Percentiles rank a stretch among this genome's conserved stretches.
Conservation (phyloP, 2,888 invertebrate genomes). For the Noctua janthina region DNA sequence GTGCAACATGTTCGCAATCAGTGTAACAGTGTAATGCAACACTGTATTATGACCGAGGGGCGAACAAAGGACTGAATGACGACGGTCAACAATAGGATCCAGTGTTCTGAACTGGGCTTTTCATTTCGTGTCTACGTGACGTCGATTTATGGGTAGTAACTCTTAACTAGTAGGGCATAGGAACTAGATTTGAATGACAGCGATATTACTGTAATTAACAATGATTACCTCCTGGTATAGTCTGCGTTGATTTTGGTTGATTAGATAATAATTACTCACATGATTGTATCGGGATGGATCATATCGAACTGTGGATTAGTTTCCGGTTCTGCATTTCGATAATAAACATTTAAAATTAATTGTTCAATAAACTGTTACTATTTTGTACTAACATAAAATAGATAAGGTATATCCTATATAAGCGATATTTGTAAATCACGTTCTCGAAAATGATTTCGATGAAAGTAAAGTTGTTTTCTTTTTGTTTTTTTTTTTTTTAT, state of each 20-base stretch:
- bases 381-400: background rate
- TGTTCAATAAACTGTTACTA: background rate
- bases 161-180: background rate
- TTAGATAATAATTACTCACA: background rate
- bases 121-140: constrained; percentile 9
- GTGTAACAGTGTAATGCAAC: constrained; percentile 41
- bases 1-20: constrained; percentile 41
- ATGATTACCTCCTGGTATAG: background rate
- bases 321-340: background rate
- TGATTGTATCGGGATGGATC: background rate
- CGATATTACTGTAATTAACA: background rate
- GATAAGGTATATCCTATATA: background rate
- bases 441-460: background rate
- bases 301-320: background rate
- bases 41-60: constrained; percentile 32
- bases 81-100: constrained; percentile 37
- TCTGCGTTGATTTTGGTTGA: background rate
- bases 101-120: constrained; percentile 24
- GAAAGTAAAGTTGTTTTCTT: no score
- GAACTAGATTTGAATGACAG: constrained; percentile 2
- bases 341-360: background rate
- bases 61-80: constrained; percentile 40
- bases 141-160: constrained; percentile 18
- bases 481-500: no score
- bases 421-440: background rate